A percentile compares a stretch with the other conserved stretches of the same genome.
Evolutionary conservation across 2,113 vertebrate genomes (phyloP).

Genomic region (Aphyosemion australe): DNA sequence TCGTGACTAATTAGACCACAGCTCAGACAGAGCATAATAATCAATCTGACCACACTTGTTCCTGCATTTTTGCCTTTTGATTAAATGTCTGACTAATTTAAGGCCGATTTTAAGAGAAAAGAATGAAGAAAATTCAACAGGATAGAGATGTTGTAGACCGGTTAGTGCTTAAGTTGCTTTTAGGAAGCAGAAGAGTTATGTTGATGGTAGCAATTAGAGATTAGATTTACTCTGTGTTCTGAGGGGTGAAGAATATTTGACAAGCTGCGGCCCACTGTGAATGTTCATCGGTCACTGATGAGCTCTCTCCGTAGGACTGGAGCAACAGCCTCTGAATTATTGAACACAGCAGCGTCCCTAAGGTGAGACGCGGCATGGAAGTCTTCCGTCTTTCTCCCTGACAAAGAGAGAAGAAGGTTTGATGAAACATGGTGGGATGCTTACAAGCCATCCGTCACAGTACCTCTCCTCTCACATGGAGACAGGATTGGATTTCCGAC

Average conservation of each 20-base stretch:
- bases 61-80: not conserved
- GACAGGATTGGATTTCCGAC: slow-evolving; percentile 62
- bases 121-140: not conserved
- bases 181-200: too few species aligned
- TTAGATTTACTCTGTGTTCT: slow-evolving; percentile 22
- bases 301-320: slow-evolving; percentile 63
- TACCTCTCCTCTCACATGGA: slow-evolving; percentile 39
- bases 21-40: not conserved
- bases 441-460: slow-evolving; percentile 70
- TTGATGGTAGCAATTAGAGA: slow-evolving; percentile 23
- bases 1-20: not conserved
- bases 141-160: not conserved
- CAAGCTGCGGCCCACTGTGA: slow-evolving; percentile 18
- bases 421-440: slow-evolving; percentile 70
- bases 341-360: slow-evolving; percentile 58
- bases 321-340: slow-evolving; percentile 75
- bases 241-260: slow-evolving; percentile 4
- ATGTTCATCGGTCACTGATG: slow-evolving; percentile 66
- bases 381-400: slow-evolving; percentile 64
- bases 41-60: not conserved
- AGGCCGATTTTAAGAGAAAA: too few species aligned
- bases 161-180: not conserved
- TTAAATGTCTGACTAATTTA: not conserved
- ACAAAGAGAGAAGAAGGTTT: slow-evolving; percentile 53
- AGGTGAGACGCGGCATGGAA: slow-evolving; percentile 60